A percentile compares a stretch with the other conserved stretches of the same genome.
These are phyloP conservation scores for Tenthredo distinguenda DNA, from an alignment of 2,888 invertebrate species.

Conservation along the genomic window DNA sequence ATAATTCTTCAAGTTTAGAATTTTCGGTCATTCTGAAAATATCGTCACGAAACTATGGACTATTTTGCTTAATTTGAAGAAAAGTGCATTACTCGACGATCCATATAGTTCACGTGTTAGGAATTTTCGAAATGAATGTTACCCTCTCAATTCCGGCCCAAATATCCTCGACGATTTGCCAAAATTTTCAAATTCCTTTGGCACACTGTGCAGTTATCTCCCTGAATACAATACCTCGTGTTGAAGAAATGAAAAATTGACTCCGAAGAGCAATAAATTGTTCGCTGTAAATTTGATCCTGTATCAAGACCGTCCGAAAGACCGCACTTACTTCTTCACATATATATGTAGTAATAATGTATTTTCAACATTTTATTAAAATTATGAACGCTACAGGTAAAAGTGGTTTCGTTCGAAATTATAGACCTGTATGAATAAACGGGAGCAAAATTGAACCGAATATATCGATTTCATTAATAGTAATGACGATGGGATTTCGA, in stretches of 20 bases:
- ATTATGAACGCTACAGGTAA: background rate
- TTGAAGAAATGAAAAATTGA: background rate
- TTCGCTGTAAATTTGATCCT: background rate
- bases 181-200: too few species aligned
- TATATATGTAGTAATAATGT: background rate
- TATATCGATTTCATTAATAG: background rate
- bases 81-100: too few species aligned
- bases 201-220: background rate
- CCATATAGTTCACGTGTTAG: too few species aligned
- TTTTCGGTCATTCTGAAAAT: too few species aligned
- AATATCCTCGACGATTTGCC: too few species aligned
- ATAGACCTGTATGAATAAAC: background rate
- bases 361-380: background rate
- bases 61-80: too few species aligned
- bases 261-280: background rate
- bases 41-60: too few species aligned
- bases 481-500: background rate
- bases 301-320: background rate
- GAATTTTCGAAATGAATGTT: too few species aligned
- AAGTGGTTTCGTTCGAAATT: background rate
- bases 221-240: background rate
- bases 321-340: background rate
- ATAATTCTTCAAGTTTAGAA: too few species aligned
- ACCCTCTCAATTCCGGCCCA: too few species aligned
- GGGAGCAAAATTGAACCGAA: background rate